Percentiles rank a stretch among this genome's conserved stretches.
These are phyloP conservation scores for Metellina segmentata DNA, from an alignment of 2,888 invertebrate genomes.

Conservation along the genomic window DNA sequence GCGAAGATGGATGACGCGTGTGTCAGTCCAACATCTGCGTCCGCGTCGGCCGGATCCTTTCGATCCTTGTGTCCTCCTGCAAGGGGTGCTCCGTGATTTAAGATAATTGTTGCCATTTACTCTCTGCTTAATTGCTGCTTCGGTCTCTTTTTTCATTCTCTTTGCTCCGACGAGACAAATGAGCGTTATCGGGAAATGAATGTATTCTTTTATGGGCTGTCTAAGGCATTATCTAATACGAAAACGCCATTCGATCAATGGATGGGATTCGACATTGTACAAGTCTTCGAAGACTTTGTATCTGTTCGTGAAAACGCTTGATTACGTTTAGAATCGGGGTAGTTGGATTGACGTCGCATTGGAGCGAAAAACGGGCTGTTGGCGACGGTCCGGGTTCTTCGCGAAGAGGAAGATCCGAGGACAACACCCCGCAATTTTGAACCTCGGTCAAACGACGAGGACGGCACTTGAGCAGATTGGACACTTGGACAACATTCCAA, in stretches of 20 bases:
- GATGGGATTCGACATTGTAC: too few species aligned
- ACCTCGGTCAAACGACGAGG: too few species aligned
- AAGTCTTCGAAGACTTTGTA: neutral
- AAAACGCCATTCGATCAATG: too few species aligned
- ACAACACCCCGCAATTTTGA: too few species aligned
- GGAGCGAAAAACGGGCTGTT: too few species aligned
- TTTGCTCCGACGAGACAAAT: neutral
- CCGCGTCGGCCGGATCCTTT: conserved; percentile 8
- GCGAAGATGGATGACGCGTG: neutral
- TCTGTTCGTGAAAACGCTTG: neutral
- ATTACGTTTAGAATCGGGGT: neutral
- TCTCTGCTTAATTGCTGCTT: neutral
- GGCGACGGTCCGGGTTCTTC: too few species aligned
- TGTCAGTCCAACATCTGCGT: conserved; percentile 45
- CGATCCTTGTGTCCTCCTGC: neutral
- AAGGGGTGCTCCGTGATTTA: neutral
- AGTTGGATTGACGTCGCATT: too few species aligned
- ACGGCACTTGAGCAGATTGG: too few species aligned
- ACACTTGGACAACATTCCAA: too few species aligned
- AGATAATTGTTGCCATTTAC: neutral
- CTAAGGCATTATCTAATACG: neutral
- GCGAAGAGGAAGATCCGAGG: too few species aligned
- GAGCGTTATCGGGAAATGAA: neutral
- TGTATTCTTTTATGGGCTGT: neutral
- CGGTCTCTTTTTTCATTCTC: neutral